Evolutionary conservation across 2,797 vertebrate genomes (phyloP).

Genomic region (Neosilurus hyrtlii): DNA sequence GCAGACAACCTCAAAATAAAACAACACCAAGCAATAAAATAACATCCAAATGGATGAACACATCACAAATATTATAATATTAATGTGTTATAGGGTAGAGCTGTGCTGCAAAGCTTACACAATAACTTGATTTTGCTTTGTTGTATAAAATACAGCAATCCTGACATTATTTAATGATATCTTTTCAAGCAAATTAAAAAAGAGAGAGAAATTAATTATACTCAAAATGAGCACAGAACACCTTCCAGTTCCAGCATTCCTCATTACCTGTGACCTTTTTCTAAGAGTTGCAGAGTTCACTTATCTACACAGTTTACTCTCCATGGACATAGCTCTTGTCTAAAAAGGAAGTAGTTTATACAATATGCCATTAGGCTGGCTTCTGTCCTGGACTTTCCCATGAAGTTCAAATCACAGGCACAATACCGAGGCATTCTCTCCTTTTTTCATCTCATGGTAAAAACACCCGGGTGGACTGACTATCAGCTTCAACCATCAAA

Average conservation of each 20-base stretch:
- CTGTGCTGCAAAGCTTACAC: background rate
- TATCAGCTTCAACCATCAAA: background rate
- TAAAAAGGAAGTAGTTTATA: constrained; percentile 37
- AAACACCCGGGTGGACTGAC: background rate
- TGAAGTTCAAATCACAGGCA: constrained; percentile 30
- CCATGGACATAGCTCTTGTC: constrained; percentile 9
- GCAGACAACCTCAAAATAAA: background rate
- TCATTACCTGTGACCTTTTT: constrained; percentile 8
- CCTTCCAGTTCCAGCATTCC: background rate
- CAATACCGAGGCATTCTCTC: background rate
- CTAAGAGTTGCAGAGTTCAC: background rate
- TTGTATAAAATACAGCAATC: background rate
- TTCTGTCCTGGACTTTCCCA: constrained; percentile 52
- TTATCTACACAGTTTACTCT: constrained; percentile 29
- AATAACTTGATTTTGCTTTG: background rate
- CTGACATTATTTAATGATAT: background rate
- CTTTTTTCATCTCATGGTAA: background rate
- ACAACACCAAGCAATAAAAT: background rate
- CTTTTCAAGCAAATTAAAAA: background rate
- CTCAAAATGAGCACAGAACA: background rate
- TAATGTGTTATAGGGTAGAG: constrained; percentile 3
- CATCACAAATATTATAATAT: constrained; percentile 4
- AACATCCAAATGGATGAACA: background rate
- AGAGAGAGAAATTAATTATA: background rate
- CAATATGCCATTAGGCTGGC: constrained; percentile 54